These are phyloP conservation scores for Gymnothorax javanicus DNA, from an alignment of 2,797 vertebrate genomes.

Conservation along the genomic window DNA sequence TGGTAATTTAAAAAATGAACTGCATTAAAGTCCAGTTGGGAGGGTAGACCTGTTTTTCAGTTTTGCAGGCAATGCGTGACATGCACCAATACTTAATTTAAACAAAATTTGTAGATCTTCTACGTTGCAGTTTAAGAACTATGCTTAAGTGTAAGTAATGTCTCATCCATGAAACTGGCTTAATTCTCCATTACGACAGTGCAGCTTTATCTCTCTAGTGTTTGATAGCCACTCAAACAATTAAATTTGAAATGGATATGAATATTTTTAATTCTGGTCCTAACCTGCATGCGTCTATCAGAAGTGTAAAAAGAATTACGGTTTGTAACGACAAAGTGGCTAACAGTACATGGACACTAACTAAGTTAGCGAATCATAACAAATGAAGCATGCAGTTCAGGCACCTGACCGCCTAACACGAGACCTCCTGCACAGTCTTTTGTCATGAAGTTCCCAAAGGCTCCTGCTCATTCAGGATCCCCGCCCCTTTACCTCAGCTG, in stretches of 20 bases:
- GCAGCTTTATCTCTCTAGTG: background rate
- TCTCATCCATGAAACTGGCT: background rate
- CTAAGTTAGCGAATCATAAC: background rate
- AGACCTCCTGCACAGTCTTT: too few species aligned
- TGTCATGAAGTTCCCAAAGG: too few species aligned
- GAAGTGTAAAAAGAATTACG: background rate
- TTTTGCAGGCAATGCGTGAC: background rate
- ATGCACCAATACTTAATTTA: background rate
- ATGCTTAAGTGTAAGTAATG: background rate
- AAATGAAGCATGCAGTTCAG: background rate
- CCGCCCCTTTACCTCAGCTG: background rate
- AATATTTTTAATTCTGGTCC: background rate
- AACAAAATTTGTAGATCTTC: too few species aligned
- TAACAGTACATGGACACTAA: background rate
- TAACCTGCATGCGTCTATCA: background rate
- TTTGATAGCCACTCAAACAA: background rate
- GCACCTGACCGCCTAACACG: too few species aligned
- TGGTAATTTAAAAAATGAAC: too few species aligned
- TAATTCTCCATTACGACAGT: background rate
- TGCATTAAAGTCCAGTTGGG: too few species aligned
- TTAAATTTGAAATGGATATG: background rate
- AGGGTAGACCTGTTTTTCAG: background rate
- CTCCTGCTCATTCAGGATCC: background rate
- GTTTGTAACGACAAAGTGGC: background rate
- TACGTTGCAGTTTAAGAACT: background rate